Percentiles rank a stretch among this genome's conserved stretches.
These are phyloP conservation scores for Ammodytes dubius DNA, from an alignment of 2,113 vertebrate genomes.

Conservation along the genomic window DNA sequence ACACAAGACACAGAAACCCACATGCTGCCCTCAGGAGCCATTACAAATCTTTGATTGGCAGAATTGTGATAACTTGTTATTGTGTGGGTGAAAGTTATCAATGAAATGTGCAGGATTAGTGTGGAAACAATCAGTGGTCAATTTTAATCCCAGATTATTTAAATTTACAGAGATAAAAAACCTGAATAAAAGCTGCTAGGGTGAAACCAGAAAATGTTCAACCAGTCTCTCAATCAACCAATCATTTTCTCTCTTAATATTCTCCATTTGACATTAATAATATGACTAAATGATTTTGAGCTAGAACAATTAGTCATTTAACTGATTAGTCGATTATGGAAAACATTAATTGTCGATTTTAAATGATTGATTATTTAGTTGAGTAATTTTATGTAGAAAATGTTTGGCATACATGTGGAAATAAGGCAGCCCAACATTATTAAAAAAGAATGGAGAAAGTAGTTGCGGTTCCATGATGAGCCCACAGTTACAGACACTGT, in stretches of 20 bases:
- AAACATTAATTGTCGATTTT: too few relatives aligned
- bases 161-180: background rate
- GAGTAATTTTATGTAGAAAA: too few relatives aligned
- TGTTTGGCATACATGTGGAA: too few relatives aligned
- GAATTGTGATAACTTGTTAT: background rate
- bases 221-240: background rate
- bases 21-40: background rate
- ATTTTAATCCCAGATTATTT: background rate
- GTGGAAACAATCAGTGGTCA: background rate
- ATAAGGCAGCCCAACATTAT: too few relatives aligned
- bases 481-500: background rate
- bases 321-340: too few relatives aligned
- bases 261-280: background rate
- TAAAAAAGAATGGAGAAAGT: slow-evolving; percentile 2
- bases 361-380: too few relatives aligned
- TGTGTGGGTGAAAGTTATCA: background rate
- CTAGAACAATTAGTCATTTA: too few relatives aligned
- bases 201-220: background rate
- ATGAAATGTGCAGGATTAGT: background rate
- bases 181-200: background rate
- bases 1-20: background rate
- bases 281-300: too few relatives aligned
- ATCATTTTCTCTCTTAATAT: background rate
- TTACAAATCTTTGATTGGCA: background rate
- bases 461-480: background rate